phyloP scores from a whole-genome alignment of 2,113 vertebrate species.

The Oncorhynchus mykiss region DNA sequence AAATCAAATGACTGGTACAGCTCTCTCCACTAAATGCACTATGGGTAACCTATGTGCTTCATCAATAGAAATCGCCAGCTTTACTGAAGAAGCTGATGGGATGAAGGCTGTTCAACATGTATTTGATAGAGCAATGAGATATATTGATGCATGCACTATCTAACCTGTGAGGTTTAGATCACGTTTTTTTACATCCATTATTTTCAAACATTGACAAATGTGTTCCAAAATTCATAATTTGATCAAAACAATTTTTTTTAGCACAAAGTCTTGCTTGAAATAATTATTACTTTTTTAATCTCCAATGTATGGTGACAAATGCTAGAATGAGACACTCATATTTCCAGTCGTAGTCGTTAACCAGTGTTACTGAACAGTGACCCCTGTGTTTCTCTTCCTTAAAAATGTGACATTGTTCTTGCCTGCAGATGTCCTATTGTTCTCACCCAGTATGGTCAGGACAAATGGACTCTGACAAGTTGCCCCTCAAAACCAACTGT shows the following conservation, averaged over 20 bases:
- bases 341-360: neutral
- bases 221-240: too few relatives aligned
- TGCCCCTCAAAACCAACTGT: neutral
- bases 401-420: slow-evolving; percentile 51
- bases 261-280: too few relatives aligned
- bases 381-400: slow-evolving; percentile 8
- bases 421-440: slow-evolving; percentile 69
- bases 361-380: neutral
- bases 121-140: too few relatives aligned
- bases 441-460: slow-evolving; percentile 30
- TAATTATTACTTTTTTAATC: too few relatives aligned
- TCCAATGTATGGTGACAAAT: too few relatives aligned
- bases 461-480: slow-evolving; percentile 10
- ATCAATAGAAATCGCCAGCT: slow-evolving; percentile 2
- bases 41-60: neutral
- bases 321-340: neutral
- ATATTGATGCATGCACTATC: too few relatives aligned
- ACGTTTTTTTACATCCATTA: too few relatives aligned
- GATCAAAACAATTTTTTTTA: too few relatives aligned
- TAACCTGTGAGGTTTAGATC: too few relatives aligned
- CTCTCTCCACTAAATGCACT: neutral
- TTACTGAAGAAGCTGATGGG: neutral
- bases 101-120: neutral
- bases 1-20: slow-evolving; percentile 18
- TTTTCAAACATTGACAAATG: too few relatives aligned